These are phyloP conservation scores for Enteromius unitaeniatus DNA, from an alignment of 2,797 vertebrate species.

Conservation along the genomic window DNA sequence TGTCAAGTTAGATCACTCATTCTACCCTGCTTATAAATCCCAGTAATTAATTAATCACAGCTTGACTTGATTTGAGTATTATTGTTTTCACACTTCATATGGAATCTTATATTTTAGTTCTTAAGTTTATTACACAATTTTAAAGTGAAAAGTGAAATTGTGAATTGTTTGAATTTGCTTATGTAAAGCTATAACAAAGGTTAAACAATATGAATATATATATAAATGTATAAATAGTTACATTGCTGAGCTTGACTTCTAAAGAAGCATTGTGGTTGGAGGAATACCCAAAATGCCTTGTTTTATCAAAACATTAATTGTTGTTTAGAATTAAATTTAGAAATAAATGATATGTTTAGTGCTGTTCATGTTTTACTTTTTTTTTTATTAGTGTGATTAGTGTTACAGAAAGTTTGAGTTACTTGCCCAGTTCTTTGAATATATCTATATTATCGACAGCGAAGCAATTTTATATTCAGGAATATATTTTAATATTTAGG, in stretches of 20 bases:
- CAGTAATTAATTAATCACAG: neutral
- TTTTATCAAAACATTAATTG: neutral
- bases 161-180: neutral
- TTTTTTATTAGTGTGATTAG: neutral
- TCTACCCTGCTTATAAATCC: neutral
- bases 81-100: neutral
- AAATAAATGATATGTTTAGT: neutral
- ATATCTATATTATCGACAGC: neutral
- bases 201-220: neutral
- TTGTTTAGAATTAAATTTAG: neutral
- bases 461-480: neutral
- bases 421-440: neutral
- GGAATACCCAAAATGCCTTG: neutral
- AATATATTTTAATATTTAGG: neutral
- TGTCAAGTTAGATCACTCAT: neutral
- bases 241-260: neutral
- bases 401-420: neutral
- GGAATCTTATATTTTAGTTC: neutral
- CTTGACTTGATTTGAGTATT: neutral
- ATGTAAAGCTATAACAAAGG: neutral
- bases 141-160: neutral
- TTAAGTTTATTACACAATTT: neutral
- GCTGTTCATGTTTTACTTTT: neutral
- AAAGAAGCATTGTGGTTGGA: neutral
- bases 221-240: neutral